phyloP scores from a whole-genome alignment of 2,113 vertebrate genomes.

The Casuarius casuarius region DNA sequence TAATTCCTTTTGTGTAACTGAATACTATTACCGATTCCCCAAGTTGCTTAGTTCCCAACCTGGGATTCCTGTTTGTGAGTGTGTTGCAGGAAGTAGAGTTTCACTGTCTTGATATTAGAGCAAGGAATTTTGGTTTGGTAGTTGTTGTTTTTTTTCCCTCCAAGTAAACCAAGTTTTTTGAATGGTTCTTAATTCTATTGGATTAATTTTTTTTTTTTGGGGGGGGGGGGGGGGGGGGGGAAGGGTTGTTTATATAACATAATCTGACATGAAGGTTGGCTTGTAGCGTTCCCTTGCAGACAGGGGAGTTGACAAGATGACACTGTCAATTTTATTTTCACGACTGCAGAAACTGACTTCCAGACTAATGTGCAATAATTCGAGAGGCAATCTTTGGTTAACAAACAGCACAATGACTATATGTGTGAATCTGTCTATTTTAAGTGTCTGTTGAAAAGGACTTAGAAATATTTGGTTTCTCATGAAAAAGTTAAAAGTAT shows the following conservation, averaged over 20 bases:
- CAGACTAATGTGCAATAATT: not conserved
- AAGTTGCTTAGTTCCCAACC: not conserved
- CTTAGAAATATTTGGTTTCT: not conserved
- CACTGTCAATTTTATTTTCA: not conserved
- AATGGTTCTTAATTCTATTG: not conserved
- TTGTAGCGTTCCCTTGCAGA: not conserved
- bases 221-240: too few species aligned
- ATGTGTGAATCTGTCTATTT: not conserved
- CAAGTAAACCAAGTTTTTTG: not conserved
- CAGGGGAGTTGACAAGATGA: not conserved
- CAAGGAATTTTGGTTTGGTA: not conserved
- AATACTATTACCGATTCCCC: not conserved
- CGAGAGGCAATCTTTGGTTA: not conserved
- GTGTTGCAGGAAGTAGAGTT: not conserved
- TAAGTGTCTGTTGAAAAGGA: not conserved
- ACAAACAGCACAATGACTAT: not conserved
- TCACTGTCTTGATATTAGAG: not conserved
- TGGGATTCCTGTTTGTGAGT: not conserved
- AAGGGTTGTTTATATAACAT: not conserved
- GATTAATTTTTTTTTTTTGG: not conserved
- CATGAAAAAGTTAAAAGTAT: not conserved
- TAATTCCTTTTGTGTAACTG: conserved; percentile 21
- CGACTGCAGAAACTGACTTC: not conserved
- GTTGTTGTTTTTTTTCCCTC: not conserved
- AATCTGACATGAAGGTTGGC: not conserved